These are phyloP conservation scores for Ariopsis seemanni DNA, from an alignment of 2,113 vertebrate genomes.

Conservation along the genomic window DNA sequence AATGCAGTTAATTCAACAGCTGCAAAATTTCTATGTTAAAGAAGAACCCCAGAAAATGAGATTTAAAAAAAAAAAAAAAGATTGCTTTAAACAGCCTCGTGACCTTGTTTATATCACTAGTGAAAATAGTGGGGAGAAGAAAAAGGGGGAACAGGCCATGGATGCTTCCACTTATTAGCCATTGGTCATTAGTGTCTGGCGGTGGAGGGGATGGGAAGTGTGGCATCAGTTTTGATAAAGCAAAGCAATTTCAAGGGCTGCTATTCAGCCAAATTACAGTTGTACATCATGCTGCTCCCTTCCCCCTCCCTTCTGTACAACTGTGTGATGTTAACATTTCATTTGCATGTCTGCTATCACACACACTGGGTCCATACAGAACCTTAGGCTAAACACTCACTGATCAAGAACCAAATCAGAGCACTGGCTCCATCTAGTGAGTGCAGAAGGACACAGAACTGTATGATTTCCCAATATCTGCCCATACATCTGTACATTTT, in stretches of 20 bases:
- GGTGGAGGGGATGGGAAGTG: slow-evolving; percentile 42
- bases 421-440: slow-evolving; percentile 73
- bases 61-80: too few species aligned
- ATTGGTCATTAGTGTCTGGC: slow-evolving; percentile 63
- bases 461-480: neutral
- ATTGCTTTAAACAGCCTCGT: neutral
- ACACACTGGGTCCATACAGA: slow-evolving; percentile 51
- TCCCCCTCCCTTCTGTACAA: slow-evolving; percentile 52
- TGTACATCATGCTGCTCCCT: slow-evolving; percentile 68
- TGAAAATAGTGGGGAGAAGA: slow-evolving; percentile 35
- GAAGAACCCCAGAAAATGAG: neutral
- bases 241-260: slow-evolving; percentile 70
- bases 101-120: slow-evolving; percentile 2
- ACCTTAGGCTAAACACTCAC: neutral
- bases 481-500: neutral
- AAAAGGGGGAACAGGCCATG: slow-evolving; percentile 11
- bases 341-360: slow-evolving; percentile 60
- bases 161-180: slow-evolving; percentile 66
- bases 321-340: slow-evolving; percentile 65
- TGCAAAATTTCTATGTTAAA: neutral
- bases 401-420: slow-evolving; percentile 42
- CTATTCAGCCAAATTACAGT: slow-evolving; percentile 69
- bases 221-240: slow-evolving; percentile 71
- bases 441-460: neutral
- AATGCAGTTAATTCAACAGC: neutral